Evolutionary conservation across 2,113 vertebrate genomes (phyloP).

Genomic region (Octodon degus): DNA sequence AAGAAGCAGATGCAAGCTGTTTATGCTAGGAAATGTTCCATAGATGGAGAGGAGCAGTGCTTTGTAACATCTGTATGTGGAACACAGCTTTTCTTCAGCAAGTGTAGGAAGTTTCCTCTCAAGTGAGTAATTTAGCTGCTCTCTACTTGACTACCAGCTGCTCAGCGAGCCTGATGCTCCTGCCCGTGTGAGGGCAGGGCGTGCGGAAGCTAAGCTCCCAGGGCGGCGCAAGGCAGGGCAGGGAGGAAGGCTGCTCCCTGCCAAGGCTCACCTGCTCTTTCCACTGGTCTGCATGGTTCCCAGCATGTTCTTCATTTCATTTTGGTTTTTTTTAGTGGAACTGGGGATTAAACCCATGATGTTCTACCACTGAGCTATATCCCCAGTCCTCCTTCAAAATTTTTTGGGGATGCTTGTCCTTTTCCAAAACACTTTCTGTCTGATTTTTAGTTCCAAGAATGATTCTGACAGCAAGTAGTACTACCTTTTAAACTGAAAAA

Average conservation of each 20-base stretch:
- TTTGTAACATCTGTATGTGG: background rate
- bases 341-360: background rate
- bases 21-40: background rate
- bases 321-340: background rate
- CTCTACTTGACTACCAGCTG: background rate
- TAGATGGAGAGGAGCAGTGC: background rate
- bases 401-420: background rate
- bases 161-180: background rate
- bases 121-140: background rate
- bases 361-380: background rate
- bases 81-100: background rate
- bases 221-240: background rate
- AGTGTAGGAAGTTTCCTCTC: background rate
- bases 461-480: background rate
- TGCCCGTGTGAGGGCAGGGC: background rate
- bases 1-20: background rate
- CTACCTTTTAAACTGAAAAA: background rate
- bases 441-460: background rate
- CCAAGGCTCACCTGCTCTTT: background rate
- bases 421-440: background rate
- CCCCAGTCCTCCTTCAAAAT: background rate
- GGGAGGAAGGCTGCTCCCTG: background rate
- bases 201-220: fast-evolving
- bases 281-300: background rate
- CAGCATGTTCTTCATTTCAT: background rate